These are phyloP conservation scores for Amblyjoppa fuscipennis DNA, from an alignment of 2,888 invertebrate species.

Conservation along the genomic window DNA sequence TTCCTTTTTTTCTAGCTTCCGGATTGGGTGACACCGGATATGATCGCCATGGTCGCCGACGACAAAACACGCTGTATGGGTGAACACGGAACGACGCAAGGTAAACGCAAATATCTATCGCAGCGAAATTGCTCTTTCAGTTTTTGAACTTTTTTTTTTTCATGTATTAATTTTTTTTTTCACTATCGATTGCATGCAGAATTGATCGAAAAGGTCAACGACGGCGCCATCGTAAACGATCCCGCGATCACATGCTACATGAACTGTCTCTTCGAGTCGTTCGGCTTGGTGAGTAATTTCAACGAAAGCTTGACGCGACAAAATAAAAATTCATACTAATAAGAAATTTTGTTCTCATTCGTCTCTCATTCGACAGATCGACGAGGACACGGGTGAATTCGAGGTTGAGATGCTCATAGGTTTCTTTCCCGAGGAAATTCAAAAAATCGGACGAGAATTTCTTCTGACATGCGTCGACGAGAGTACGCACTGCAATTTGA, in stretches of 20 bases:
- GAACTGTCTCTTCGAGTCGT: slow-evolving; percentile 80
- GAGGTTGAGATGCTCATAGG: slow-evolving; percentile 80
- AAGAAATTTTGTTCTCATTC: slow-evolving; percentile 6
- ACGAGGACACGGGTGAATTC: slow-evolving; percentile 78
- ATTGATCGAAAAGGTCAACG: slow-evolving; percentile 78
- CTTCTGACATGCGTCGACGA: slow-evolving; percentile 73
- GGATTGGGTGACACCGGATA: slow-evolving; percentile 79
- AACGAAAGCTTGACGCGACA: neutral
- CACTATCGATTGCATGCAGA: slow-evolving; percentile 65
- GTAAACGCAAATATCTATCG: slow-evolving; percentile 68
- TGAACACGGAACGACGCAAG: slow-evolving; percentile 80
- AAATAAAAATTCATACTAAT: neutral
- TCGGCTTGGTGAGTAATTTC: slow-evolving; percentile 78
- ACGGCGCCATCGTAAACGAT: slow-evolving; percentile 76
- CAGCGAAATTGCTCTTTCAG: neutral
- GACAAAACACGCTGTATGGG: slow-evolving; percentile 82
- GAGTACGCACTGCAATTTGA: slow-evolving; percentile 68
- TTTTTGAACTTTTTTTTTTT: slow-evolving; percentile 10
- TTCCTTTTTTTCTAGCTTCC: slow-evolving; percentile 75
- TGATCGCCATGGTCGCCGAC: slow-evolving; percentile 78
- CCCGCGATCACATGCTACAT: slow-evolving; percentile 81
- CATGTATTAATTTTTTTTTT: neutral
- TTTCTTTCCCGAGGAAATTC: slow-evolving; percentile 77
- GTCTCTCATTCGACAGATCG: slow-evolving; percentile 72
- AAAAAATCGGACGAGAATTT: slow-evolving; percentile 67